Conservation (phyloP, 2,113 vertebrate species). For the Sphaerodactylus townsendi region DNA sequence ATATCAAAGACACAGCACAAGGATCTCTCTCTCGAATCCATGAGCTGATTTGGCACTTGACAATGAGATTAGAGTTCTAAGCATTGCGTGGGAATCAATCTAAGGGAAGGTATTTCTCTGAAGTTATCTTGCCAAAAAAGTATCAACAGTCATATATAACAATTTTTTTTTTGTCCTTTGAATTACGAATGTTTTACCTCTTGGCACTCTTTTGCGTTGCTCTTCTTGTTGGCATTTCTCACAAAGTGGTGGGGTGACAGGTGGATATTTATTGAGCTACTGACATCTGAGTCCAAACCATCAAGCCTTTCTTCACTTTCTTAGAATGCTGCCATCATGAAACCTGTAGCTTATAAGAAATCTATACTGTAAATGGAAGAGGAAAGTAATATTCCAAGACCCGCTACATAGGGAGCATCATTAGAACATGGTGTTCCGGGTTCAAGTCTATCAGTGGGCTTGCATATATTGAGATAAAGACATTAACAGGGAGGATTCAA, state of each 20-base stretch:
- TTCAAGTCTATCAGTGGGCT: not conserved
- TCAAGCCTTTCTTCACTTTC: not conserved
- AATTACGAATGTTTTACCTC: not conserved
- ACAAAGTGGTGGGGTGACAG: not conserved
- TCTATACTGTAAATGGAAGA: not conserved
- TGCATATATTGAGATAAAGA: too few relatives aligned
- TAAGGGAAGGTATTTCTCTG: not conserved
- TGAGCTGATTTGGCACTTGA: not conserved
- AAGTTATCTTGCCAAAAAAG: not conserved
- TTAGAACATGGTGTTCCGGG: not conserved
- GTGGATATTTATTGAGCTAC: not conserved
- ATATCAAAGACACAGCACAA: not conserved
- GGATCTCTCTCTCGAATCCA: not conserved
- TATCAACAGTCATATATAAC: not conserved
- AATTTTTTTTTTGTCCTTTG: not conserved
- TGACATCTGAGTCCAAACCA: slow-evolving; percentile 1
- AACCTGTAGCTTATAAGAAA: not conserved
- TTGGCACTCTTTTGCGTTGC: not conserved
- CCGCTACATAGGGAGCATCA: not conserved
- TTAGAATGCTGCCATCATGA: not conserved
- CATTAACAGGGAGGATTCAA: too few relatives aligned
- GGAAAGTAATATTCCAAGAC: not conserved
- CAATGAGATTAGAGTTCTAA: not conserved
- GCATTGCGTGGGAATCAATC: not conserved
- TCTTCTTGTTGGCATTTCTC: not conserved